These are phyloP conservation scores for Apus apus DNA, from an alignment of 2,113 vertebrate genomes.

Conservation along the genomic window DNA sequence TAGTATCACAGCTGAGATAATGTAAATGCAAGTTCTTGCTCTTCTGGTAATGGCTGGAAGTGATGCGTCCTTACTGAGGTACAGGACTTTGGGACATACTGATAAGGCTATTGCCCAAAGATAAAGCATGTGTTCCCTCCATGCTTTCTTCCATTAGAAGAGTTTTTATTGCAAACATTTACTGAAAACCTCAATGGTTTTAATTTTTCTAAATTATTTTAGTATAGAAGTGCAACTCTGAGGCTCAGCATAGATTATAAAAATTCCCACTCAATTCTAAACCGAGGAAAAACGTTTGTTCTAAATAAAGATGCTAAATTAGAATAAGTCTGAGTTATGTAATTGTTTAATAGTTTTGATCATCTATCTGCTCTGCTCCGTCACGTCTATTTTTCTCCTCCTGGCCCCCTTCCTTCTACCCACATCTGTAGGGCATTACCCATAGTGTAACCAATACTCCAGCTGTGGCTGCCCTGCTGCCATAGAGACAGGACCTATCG, in stretches of 20 bases:
- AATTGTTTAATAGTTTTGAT: conserved; percentile 18
- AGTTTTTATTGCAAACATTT: background rate
- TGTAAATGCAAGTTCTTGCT: background rate
- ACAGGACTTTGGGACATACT: background rate
- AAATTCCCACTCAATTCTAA: background rate
- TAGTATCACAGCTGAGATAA: background rate
- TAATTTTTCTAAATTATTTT: background rate
- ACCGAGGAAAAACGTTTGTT: background rate
- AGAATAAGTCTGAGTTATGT: background rate
- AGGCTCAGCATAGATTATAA: background rate
- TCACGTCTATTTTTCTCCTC: conserved; percentile 40
- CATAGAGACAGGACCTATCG: conserved; percentile 61
- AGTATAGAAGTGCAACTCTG: background rate
- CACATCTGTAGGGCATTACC: conserved; percentile 69
- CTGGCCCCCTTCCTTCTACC: background rate
- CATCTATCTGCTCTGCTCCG: background rate
- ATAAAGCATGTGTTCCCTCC: background rate
- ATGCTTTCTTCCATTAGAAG: background rate
- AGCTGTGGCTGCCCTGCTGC: conserved; percentile 60
- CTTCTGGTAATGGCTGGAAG: background rate
- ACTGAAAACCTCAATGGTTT: background rate
- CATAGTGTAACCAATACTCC: conserved; percentile 64
- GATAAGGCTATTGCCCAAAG: background rate
- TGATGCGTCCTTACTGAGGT: background rate
- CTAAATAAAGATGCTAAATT: background rate